Evolutionary conservation across 2,888 invertebrate genomes (phyloP).

Genomic region (Drosophila fungiperda): DNA sequence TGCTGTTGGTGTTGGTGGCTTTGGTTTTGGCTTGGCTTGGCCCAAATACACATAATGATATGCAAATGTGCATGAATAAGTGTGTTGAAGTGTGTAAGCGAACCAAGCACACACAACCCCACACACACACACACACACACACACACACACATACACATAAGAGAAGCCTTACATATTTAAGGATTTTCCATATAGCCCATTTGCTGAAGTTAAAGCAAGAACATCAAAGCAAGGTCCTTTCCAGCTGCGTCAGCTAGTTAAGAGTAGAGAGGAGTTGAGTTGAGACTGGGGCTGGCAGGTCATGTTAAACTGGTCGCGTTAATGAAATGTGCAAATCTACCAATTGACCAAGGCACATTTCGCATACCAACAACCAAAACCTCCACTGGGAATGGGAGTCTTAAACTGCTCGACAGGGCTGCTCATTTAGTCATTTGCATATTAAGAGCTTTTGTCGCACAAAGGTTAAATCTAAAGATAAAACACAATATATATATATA

Average conservation of each 20-base stretch:
- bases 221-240: constrained; percentile 71
- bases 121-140: constrained; percentile 21
- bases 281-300: constrained; percentile 18
- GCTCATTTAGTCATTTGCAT: constrained; percentile 80
- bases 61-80: constrained; percentile 78
- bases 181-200: constrained; percentile 56
- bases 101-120: constrained; percentile 17
- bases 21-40: constrained; percentile 43
- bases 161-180: constrained; percentile 4
- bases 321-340: constrained; percentile 80
- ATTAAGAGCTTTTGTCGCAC: constrained; percentile 82
- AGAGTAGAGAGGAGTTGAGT: constrained; percentile 28
- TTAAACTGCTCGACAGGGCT: constrained; percentile 42
- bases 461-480: constrained; percentile 80
- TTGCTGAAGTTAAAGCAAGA: constrained; percentile 39
- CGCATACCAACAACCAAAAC: constrained; percentile 49
- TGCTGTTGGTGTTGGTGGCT: constrained; percentile 12
- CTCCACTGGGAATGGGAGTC: constrained; percentile 7
- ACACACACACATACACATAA: constrained; percentile 24
- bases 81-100: constrained; percentile 64
- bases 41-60: constrained; percentile 72
- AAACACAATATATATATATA: constrained; percentile 55
- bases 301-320: constrained; percentile 60
- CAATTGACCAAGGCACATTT: constrained; percentile 73
- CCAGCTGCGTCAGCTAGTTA: constrained; percentile 75